These are phyloP conservation scores for Drosophila kohkoa DNA, from an alignment of 1,140 invertebrate genomes.

Conservation along the genomic window DNA sequence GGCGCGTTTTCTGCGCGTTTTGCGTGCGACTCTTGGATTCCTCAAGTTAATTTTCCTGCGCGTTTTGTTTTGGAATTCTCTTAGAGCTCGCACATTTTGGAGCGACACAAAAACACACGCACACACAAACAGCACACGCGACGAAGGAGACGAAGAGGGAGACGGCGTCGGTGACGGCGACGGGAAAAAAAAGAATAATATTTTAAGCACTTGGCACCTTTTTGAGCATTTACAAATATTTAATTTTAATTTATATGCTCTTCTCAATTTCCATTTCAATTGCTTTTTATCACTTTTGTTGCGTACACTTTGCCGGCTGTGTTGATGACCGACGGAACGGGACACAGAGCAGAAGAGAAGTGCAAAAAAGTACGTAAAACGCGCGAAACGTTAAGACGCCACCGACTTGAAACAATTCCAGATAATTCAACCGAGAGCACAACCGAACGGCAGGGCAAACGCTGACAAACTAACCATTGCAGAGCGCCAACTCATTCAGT, in stretches of 20 bases:
- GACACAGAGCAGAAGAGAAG: slow-evolving; percentile 21
- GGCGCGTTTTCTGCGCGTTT: slow-evolving; percentile 11
- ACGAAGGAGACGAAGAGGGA: neutral
- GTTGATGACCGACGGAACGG: slow-evolving; percentile 23
- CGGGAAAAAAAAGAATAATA: slow-evolving; percentile 15
- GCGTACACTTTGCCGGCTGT: slow-evolving; percentile 41
- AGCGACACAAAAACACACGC: slow-evolving; percentile 20
- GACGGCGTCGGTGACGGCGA: neutral
- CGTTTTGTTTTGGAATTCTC: slow-evolving; percentile 21
- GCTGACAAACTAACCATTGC: slow-evolving; percentile 64
- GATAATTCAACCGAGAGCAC: slow-evolving; percentile 62
- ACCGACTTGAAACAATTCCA: slow-evolving; percentile 2
- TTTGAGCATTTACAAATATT: slow-evolving; percentile 24
- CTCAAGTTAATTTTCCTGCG: slow-evolving; percentile 17
- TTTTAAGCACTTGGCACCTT: slow-evolving; percentile 17
- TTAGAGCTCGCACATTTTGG: slow-evolving; percentile 42
- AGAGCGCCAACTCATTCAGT: neutral
- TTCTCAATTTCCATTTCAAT: slow-evolving; percentile 36
- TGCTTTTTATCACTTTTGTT: slow-evolving; percentile 10
- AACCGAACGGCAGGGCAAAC: slow-evolving; percentile 67
- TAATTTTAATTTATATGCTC: slow-evolving; percentile 16
- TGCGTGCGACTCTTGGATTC: slow-evolving; percentile 4
- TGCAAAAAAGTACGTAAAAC: slow-evolving; percentile 63
- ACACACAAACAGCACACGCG: slow-evolving; percentile 11
- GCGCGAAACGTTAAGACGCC: slow-evolving; percentile 44